Percentiles rank a stretch among this genome's conserved stretches.
Conservation (phyloP, 2,113 vertebrate genomes). For the Mohoua ochrocephala region DNA sequence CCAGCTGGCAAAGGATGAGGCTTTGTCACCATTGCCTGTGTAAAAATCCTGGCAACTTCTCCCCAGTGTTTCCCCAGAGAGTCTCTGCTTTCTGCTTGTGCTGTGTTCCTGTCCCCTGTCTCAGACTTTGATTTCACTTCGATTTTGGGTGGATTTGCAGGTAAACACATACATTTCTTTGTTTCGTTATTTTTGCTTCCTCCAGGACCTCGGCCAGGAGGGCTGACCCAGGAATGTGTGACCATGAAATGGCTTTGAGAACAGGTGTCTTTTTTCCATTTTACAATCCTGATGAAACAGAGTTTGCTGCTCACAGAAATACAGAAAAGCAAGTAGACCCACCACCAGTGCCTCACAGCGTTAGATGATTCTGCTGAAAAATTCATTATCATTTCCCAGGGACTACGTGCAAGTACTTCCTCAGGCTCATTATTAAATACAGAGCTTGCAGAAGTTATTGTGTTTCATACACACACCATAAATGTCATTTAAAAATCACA, state of each 20-base stretch:
- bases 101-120: not conserved
- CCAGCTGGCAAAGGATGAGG: not conserved
- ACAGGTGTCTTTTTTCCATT: not conserved
- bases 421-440: not conserved
- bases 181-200: not conserved
- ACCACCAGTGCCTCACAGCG: not conserved
- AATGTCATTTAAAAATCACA: conserved; percentile 12
- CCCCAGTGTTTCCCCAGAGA: not conserved
- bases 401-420: not conserved
- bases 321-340: not conserved
- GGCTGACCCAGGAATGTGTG: not conserved
- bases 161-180: not conserved
- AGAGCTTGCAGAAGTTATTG: not conserved
- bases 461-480: not conserved
- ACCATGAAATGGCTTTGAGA: not conserved
- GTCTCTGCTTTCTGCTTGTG: not conserved
- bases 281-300: not conserved
- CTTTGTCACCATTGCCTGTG: not conserved
- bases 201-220: not conserved
- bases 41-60: not conserved
- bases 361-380: not conserved
- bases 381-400: not conserved
- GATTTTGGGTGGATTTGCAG: not conserved
- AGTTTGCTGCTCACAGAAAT: not conserved
- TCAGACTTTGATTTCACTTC: not conserved